Evolutionary conservation across 1,140 invertebrate species (phyloP).

Genomic region (Chionoecetes opilio): DNA sequence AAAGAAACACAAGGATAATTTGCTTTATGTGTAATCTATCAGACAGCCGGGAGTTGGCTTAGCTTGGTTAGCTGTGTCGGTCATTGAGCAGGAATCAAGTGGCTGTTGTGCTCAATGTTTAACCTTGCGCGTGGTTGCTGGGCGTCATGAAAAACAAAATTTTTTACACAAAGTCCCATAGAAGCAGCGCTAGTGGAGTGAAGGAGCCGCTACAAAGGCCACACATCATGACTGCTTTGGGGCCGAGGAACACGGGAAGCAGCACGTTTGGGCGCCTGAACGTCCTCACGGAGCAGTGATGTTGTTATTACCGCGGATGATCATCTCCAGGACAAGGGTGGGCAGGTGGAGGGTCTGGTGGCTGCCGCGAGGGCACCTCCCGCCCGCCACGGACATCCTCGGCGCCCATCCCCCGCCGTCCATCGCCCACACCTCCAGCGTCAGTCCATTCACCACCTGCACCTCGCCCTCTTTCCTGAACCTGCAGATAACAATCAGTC

Average conservation of each 20-base stretch:
- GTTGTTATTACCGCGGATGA: not conserved
- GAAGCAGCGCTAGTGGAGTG: not conserved
- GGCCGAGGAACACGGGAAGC: too few species aligned
- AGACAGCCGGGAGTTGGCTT: not conserved
- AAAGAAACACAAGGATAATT: not conserved
- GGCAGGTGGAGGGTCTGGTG: not conserved
- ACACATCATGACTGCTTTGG: too few species aligned
- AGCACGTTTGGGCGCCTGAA: too few species aligned
- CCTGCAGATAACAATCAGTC: not conserved
- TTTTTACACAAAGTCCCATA: too few species aligned
- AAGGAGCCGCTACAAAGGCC: not conserved
- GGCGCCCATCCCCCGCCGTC: not conserved
- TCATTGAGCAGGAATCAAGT: too few species aligned
- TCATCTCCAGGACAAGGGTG: slow-evolving; percentile 31
- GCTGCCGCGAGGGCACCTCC: not conserved
- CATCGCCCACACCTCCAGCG: slow-evolving; percentile 25
- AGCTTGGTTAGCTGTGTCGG: too few species aligned
- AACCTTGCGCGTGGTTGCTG: not conserved
- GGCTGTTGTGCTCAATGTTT: not conserved
- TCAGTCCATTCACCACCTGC: not conserved
- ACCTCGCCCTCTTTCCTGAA: slow-evolving; percentile 48
- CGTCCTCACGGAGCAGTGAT: not conserved
- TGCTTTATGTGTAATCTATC: not conserved
- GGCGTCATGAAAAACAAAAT: not conserved
- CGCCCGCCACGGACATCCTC: slow-evolving; percentile 33